Evolutionary conservation across 2,888 invertebrate species (phyloP).

Genomic region (Conistra vaccinii): DNA sequence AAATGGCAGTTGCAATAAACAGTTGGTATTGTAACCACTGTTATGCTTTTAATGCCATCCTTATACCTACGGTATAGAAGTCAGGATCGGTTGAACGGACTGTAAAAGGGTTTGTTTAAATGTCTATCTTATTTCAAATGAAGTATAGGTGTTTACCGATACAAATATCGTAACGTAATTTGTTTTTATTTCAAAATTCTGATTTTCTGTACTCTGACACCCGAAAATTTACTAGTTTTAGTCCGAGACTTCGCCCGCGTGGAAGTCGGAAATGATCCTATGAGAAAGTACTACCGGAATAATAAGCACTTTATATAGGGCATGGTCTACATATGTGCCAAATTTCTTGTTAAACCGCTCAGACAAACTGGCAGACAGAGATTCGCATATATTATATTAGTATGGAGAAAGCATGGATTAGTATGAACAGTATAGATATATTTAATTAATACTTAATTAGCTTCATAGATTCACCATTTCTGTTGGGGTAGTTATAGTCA

Average conservation of each 20-base stretch:
- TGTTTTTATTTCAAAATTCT: neutral
- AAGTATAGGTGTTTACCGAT: neutral
- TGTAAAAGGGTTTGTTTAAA: no score
- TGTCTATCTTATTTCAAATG: no score
- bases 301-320: neutral
- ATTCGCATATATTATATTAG: neutral
- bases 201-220: neutral
- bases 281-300: no score
- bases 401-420: neutral
- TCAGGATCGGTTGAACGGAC: no score
- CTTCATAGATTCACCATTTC: neutral
- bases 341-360: neutral
- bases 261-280: neutral
- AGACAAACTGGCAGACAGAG: neutral
- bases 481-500: neutral
- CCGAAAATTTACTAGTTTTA: neutral
- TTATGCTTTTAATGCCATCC: no score
- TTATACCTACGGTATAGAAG: no score
- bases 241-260: neutral
- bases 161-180: neutral
- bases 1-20: no score
- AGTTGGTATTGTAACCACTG: no score
- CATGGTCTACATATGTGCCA: neutral
- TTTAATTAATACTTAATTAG: neutral
- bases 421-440: neutral